Evolutionary conservation across 2,797 vertebrate genomes (phyloP), one percentile per base, ranked within the genome.

Genomic region (Neostethus bicornis): DNA sequence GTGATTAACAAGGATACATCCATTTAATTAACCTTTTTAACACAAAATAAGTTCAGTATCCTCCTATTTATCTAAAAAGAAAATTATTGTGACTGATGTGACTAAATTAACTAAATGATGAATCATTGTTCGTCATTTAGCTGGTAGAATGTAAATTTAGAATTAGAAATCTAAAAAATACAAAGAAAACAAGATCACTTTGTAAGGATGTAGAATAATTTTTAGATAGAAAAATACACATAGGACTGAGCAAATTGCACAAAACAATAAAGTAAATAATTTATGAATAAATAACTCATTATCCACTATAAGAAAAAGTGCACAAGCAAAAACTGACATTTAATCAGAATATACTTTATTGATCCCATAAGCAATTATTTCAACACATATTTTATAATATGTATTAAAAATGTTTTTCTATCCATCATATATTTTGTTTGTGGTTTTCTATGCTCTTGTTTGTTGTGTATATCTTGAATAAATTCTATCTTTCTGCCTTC

Each of bases 381-480:
- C n/a, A n/a, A n/a, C n/a, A n/a, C n/a, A n/a, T n/a, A n/a, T n/a
- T n/a, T n/a, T n/a, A n/a, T n/a, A n/a, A n/a, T n/a, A n/a, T n/a
- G n/a, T n/a, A n/a, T n/a, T n/a, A n/a, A n/a, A n/a, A n/a, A n/a
- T n/a, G n/a, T n/a, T n/a, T n/a, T 14, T 53, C 8, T 54, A 19
- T 1, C 3, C 41, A 16, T 3, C 34, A 16, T 20, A 6, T 13
- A 7, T 52, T 47, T 35, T 60, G 7, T 19, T 14, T 31, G 4
- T 19, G 12, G 7, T 34, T 43, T 31, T 28, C 28, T 55, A 13
- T 7, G 23, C 37, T n/a, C 2, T 13, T 23, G 32, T 38, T 42
- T 47, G 19, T 32, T 55, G 59, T 68, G 44, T 73, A 67, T 62
- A 46, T 71, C 77, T 78, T 61, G 83, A 85, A 88, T 84, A 51